Evolutionary conservation across 2,888 invertebrate genomes (phyloP).

Genomic region (Tipula unca): DNA sequence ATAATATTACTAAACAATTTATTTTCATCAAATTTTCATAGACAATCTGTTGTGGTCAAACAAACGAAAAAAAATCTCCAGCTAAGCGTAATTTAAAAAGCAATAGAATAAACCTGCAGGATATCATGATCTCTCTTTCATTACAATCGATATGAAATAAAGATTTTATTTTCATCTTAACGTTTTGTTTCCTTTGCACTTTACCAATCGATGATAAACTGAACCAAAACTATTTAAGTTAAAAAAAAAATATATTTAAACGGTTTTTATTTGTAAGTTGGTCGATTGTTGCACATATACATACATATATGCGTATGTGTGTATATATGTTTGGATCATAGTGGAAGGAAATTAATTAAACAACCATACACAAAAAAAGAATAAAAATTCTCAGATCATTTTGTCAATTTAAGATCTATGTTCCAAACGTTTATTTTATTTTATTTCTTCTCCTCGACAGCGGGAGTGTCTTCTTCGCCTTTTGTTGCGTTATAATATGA

Average conservation of each 20-base stretch:
- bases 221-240: not conserved
- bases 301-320: not conserved
- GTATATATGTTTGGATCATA: not conserved
- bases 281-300: too few relatives aligned
- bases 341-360: not conserved
- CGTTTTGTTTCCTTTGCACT: not conserved
- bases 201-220: not conserved
- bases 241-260: too few relatives aligned
- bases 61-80: not conserved
- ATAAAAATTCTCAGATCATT: not conserved
- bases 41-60: constrained; percentile 19
- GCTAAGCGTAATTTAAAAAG: constrained; percentile 19
- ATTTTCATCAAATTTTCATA: constrained; percentile 19
- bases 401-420: not conserved
- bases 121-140: constrained; percentile 18
- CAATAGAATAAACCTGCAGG: constrained; percentile 16
- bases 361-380: not conserved
- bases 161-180: not conserved
- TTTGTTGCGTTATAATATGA: not conserved
- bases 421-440: not conserved
- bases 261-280: too few relatives aligned
- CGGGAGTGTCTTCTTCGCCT: not conserved
- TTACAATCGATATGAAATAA: not conserved
- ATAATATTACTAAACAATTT: constrained; percentile 17
- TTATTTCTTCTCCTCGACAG: not conserved